Percentiles rank a stretch among this genome's conserved stretches.
Evolutionary conservation across 2,888 invertebrate genomes (phyloP).

Genomic region (Cerastis rubricosa): DNA sequence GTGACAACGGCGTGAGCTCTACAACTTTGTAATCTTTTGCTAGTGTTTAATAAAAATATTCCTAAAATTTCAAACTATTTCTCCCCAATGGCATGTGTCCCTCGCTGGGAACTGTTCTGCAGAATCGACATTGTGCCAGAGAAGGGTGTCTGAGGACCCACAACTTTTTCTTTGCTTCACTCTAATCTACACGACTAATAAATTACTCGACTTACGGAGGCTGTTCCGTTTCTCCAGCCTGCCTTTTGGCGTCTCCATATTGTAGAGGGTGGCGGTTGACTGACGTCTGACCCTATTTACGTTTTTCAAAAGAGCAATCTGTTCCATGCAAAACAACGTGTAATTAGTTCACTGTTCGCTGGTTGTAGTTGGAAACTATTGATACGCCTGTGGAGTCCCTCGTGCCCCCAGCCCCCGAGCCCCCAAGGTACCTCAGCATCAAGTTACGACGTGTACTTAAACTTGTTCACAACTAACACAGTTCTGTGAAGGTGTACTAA

Average conservation of each 20-base stretch:
- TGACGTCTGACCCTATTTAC: background rate
- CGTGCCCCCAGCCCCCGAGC: background rate
- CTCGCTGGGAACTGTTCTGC: background rate
- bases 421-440: slow-evolving; percentile 8
- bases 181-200: too few relatives aligned
- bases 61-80: too few relatives aligned
- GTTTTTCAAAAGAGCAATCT: background rate
- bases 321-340: background rate
- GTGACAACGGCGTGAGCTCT: background rate
- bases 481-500: slow-evolving; percentile 12
- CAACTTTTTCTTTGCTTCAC: background rate
- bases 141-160: background rate
- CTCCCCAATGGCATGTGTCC: too few relatives aligned
- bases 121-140: background rate
- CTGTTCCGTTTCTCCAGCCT: background rate
- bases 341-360: slow-evolving; percentile 35
- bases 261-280: background rate
- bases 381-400: slow-evolving; percentile 19
- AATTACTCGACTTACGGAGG: background rate
- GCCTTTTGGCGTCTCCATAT: background rate
- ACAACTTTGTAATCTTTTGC: background rate
- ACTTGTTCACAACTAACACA: slow-evolving; percentile 39
- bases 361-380: slow-evolving; percentile 26
- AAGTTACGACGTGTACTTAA: slow-evolving; percentile 41
- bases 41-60: too few relatives aligned